Percentiles rank a stretch among this genome's conserved stretches.
Evolutionary conservation across 2,797 vertebrate species (phyloP).

Genomic region (Urosaurus nigricauda): DNA sequence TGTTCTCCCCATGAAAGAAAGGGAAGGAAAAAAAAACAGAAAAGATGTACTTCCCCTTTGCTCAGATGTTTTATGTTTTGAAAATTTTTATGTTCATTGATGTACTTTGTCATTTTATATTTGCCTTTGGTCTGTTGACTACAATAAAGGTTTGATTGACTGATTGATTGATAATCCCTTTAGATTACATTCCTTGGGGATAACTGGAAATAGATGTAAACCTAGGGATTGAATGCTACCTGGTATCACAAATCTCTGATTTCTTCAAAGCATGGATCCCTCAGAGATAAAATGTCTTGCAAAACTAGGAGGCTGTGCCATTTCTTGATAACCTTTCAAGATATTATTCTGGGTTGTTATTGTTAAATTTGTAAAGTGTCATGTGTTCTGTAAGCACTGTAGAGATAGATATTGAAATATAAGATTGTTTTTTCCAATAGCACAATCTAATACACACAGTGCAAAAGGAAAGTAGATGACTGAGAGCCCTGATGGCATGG

Average conservation of each 20-base stretch:
- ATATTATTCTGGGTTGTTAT: neutral
- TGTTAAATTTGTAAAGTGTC: neutral
- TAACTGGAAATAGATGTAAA: neutral
- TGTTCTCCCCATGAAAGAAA: constrained; percentile 29
- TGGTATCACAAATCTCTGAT: neutral
- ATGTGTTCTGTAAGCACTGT: neutral
- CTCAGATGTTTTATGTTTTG: too few relatives aligned
- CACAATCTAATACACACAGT: neutral
- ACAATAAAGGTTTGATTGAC: too few relatives aligned
- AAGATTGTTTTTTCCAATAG: neutral
- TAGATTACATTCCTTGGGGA: neutral
- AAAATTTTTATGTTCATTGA: too few relatives aligned
- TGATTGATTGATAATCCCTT: too few relatives aligned
- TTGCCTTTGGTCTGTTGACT: too few relatives aligned
- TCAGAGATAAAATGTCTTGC: neutral
- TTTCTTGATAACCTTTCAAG: neutral
- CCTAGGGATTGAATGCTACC: neutral
- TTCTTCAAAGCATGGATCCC: neutral
- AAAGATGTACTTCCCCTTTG: too few relatives aligned
- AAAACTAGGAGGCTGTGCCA: neutral
- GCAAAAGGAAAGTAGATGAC: neutral
- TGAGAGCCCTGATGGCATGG: too few relatives aligned
- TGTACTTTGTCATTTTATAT: too few relatives aligned
- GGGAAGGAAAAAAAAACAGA: neutral
- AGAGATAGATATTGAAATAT: neutral